Evolutionary conservation across 2,888 invertebrate species (phyloP), one percentile per base, ranked within the genome.

Genomic region (Tolmerus cingulatus): DNA sequence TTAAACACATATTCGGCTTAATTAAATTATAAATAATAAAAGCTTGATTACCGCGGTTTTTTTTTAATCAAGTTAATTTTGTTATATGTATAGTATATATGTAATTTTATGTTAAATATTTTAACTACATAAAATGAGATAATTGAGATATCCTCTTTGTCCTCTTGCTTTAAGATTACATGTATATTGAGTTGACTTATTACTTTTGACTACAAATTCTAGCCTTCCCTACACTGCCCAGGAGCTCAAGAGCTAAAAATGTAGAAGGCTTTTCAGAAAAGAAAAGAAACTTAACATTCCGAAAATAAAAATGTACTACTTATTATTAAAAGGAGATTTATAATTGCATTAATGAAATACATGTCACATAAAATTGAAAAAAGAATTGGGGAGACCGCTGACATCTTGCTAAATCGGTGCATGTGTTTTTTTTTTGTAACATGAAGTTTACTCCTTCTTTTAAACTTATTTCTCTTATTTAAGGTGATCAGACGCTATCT

Each of bases 401-500:
- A 66, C 12, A 19, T 19, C 43, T 30, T 12, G 27, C 2, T 27
- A 12, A 23, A 9, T 23, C 66, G 27, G 23, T 66, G 19, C 23
- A 66, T 66, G 27, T 27, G 27, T 66, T 27, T 12, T n/a, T n/a
- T 57, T 19, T 23, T 8, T 66, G 12, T 66, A 23, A 66, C 16
- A 0, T 30, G 77, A n/a, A 14, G 19, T 66, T 57, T 1, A 19
- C 57, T 0, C 7, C 34, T 34, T 19, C 23, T 23, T 51, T 66
- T 30, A 57, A n/a, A 66, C 37, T 66, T 82, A 76, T 57, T 57
- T 51, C 8, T 51, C 7, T 57, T 57, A 23, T 82, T 79, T 79
- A 79, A 76, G 34, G 34, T 76, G 76, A 76, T 76, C 51, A 78
- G 79, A 79, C 27, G 82, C 82, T 82, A 66, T 82, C 51, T 66